Evolutionary conservation across 2,888 invertebrate species (phyloP), one percentile per base, ranked within the genome.

Genomic region (Nebria salina): DNA sequence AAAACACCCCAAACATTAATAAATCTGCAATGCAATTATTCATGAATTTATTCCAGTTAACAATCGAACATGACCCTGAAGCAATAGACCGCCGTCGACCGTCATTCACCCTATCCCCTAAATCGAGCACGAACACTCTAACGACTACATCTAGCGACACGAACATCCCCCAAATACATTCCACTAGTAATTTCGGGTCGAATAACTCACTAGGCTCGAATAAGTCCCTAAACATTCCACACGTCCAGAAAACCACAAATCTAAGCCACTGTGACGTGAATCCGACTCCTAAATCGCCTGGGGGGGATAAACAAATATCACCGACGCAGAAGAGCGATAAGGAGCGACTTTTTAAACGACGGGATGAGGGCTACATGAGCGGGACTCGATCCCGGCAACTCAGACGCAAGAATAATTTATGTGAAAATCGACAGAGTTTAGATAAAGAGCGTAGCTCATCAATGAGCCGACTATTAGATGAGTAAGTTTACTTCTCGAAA

Each of bases 21-120:
- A 11, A 8, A 66, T 15, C 66, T 13, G 25, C 7, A 66, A 66
- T 13, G 25, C 7, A 66, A 66, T 66, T n/a, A 15, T 65, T 15
- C 1, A 65, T 8, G 3, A 34, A 80, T 81, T 70, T 76, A 82
- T 87, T 87, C 70, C 90, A 95, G 93, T 89, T 97, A 83, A 97
- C 97, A 2, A 95, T 97, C 85, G 97, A 97, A 88, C 96, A 97
- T 87, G 96, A 96, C 87, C 96, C 97, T 9, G 94, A 95, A 84
- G 92, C 94, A 65, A 89, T 94, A 73, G 91, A 91, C 83, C 90
- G 92, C 82, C 90, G 91, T 75, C 83, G 84, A 74, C 84, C 85
- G 20, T 84, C 85, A n/a, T 83, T 84, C 15, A 83, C 84, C 13
- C 72, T 82, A 75, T 79, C 74, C 11, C 81, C 84, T 66, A 82